Evolutionary conservation across 2,113 vertebrate species (phyloP), one percentile per base, ranked within the genome.

Genomic region (Hemibagrus wyckioides): DNA sequence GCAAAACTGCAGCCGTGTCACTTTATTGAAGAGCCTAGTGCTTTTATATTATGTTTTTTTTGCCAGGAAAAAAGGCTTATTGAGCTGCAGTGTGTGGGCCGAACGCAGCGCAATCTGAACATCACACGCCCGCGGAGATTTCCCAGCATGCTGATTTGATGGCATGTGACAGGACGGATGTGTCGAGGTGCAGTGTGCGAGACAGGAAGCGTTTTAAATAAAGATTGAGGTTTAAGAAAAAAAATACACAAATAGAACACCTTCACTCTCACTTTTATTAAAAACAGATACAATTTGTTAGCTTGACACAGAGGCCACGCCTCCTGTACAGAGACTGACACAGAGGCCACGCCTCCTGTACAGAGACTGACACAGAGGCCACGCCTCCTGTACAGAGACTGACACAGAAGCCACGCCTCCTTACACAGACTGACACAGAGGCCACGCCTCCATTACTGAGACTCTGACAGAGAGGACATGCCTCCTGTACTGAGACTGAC

Each of bases 1-100:
- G 61, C 19, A 48, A 73, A 85, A 85, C 69, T 83, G 86, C 89
- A 85, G 86, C 73, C 57, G 75, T 89, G 89, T 89, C 86, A 87
- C 83, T 85, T 85, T 85, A 85, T 67, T 89, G 69, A 87, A 85
- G 69, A 84, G 81, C 9, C 80, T 82, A 87, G 71, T 82, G 89
- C 63, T 84, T 83, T 89, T 89, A 89, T 86, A 71, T 89, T 79
- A 86, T 36, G 23, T 50, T 80, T 89, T 83, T 84, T 52, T 54
- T 57, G 52, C 80, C 77, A 19, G 57, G 25, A 57, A 82, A 82
- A 86, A 44, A 67, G 54, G 56, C 41, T 79, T 85, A 85, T 50
- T 67, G 59, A 86, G 48, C 75, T 10, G 75, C 75, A 39, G 48
- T 65, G 57, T 50, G 85, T 80, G 80, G 79, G 79, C 52, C 7